Evolutionary conservation across 2,797 vertebrate species (phyloP).

Genomic region (Sebastes minor): DNA sequence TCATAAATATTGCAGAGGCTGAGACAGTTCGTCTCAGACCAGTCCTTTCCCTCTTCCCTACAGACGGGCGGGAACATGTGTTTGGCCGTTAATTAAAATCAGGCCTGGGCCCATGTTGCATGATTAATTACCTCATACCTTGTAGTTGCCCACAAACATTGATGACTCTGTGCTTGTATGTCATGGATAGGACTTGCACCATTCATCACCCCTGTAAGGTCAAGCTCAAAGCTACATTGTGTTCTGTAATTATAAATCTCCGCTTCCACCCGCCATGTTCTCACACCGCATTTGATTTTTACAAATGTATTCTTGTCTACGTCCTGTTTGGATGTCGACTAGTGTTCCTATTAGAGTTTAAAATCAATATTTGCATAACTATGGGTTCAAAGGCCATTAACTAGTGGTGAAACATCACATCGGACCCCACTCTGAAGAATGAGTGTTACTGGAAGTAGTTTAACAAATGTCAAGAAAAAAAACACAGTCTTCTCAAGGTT

Average conservation of each 20-base stretch:
- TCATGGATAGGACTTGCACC: conserved; percentile 64
- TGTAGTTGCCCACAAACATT: conserved; percentile 71
- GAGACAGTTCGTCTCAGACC: conserved; percentile 16
- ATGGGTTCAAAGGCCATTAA: not conserved
- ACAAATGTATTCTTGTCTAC: conserved; percentile 47
- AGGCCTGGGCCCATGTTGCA: conserved; percentile 55
- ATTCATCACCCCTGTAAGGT: conserved; percentile 82
- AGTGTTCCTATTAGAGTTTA: conserved; percentile 31
- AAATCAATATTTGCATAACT: conserved; percentile 45
- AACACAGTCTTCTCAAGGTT: conserved; percentile 57
- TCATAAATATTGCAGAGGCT: conserved; percentile 53
- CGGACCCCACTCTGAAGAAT: not conserved
- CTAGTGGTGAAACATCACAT: not conserved
- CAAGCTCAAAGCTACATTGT: conserved; percentile 65
- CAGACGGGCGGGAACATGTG: conserved; percentile 57
- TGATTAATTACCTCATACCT: conserved; percentile 82
- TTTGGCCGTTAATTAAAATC: conserved; percentile 80
- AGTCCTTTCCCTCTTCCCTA: conserved; percentile 17
- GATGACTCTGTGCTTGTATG: conserved; percentile 75
- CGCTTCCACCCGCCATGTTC: conserved; percentile 35
- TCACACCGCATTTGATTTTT: conserved; percentile 55
- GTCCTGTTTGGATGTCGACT: conserved; percentile 29
- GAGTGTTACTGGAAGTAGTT: not conserved
- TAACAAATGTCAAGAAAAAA: conserved; percentile 1
- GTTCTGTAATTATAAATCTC: conserved; percentile 71